Conservation (phyloP, 2,113 vertebrate genomes). For the Leptobrachium leishanense region DNA sequence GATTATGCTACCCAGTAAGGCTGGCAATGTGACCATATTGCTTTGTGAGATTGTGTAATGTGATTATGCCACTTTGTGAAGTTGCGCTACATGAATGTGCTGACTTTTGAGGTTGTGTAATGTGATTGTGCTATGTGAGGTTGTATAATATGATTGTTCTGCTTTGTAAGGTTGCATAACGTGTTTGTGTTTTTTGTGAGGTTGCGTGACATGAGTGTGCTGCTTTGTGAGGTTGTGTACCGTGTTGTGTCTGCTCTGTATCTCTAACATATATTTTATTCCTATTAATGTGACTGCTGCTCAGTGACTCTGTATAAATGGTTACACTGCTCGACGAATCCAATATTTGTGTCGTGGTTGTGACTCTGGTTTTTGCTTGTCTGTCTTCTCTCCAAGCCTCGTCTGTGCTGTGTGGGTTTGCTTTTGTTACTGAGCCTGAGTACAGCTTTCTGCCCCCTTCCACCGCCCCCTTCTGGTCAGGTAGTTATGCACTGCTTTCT, state of each 20-base stretch:
- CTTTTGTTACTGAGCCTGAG: conserved; percentile 93
- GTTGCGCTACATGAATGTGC: not conserved
- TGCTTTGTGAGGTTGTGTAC: not conserved
- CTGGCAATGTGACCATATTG: not conserved
- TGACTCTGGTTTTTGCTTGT: conserved; percentile 74
- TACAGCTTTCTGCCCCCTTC: conserved; percentile 98
- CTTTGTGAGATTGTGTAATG: not conserved
- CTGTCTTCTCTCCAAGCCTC: conserved; percentile 83
- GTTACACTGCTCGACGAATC: not conserved
- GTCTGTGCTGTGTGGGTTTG: conserved; percentile 92
- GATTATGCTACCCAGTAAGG: too few relatives aligned
- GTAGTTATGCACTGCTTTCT: conserved; percentile 76
- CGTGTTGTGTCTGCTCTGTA: not conserved
- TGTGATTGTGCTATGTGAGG: not conserved
- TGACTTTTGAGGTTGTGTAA: not conserved
- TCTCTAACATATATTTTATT: not conserved
- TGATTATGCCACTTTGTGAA: not conserved
- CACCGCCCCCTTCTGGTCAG: conserved; percentile 98
- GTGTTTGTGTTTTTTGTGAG: not conserved
- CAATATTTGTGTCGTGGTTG: conserved; percentile 18
- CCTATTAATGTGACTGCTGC: not conserved
- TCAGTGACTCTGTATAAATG: not conserved
- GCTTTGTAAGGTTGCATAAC: not conserved
- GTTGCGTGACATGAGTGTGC: not conserved
- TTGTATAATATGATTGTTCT: not conserved